Conservation (phyloP, 2,888 invertebrate genomes). For the Pyrgus malvae region DNA sequence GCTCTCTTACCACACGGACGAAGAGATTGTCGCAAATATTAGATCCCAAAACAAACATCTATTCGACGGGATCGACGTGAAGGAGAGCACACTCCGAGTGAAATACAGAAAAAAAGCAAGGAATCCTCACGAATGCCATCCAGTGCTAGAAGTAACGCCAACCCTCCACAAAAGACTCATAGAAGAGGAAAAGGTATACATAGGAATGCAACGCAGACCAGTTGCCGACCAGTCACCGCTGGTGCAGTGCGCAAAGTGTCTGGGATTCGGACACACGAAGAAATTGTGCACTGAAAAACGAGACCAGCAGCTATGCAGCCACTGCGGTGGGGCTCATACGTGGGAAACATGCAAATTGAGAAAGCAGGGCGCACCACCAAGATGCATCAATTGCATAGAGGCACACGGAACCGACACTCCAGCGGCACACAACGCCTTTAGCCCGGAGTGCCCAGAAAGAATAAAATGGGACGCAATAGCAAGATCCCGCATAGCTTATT, state of each 20-base stretch:
- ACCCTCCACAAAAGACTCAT: background rate
- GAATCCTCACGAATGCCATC: no score
- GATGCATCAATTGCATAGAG: no score
- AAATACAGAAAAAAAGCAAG: background rate
- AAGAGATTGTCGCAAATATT: background rate
- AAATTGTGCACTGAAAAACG: slow-evolving; percentile 6
- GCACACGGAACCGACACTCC: no score
- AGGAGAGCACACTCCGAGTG: background rate
- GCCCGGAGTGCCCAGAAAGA: no score
- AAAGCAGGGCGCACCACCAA: no score
- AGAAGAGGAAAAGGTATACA: slow-evolving; percentile 9
- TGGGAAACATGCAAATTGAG: no score
- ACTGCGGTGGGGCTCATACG: background rate
- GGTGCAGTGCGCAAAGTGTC: slow-evolving; percentile 27
- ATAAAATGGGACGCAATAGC: no score
- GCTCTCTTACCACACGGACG: background rate
- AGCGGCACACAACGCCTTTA: no score
- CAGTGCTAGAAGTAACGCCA: background rate
- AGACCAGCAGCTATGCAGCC: background rate
- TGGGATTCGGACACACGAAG: slow-evolving; percentile 23
- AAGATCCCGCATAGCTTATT: no score
- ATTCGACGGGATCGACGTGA: background rate
- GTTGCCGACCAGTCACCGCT: slow-evolving; percentile 27
- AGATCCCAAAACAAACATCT: background rate
- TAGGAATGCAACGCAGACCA: slow-evolving; percentile 17